These are phyloP conservation scores for Helicoverpa assulta DNA, from an alignment of 2,888 invertebrate genomes.

Conservation along the genomic window DNA sequence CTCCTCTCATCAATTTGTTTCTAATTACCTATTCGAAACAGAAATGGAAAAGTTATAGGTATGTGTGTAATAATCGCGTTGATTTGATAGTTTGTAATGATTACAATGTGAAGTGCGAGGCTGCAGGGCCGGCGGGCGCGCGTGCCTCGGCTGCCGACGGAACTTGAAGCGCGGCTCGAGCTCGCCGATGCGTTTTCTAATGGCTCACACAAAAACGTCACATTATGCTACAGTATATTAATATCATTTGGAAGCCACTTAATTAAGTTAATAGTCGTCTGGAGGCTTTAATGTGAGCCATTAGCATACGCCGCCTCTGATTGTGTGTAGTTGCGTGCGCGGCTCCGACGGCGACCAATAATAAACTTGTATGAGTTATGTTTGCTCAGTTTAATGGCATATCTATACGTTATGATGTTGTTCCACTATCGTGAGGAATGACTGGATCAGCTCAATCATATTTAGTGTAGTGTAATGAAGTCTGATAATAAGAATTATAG, in stretches of 20 bases:
- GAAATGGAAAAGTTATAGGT: no score
- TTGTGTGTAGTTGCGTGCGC: constrained; percentile 49
- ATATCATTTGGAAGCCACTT: constrained; percentile 34
- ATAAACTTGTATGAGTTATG: constrained; percentile 36
- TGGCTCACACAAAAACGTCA: constrained; percentile 32
- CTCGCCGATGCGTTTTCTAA: constrained; percentile 3
- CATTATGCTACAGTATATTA: constrained; percentile 29
- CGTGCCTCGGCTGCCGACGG: constrained; percentile 11
- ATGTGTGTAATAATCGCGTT: no score
- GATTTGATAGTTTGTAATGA: no score
- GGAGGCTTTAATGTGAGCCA: constrained; percentile 40
- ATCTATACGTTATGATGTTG: neutral
- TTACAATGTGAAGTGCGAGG: no score
- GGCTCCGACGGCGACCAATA: constrained; percentile 38
- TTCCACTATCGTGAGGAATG: no score
- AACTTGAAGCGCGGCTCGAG: neutral
- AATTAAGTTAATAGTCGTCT: constrained; percentile 52
- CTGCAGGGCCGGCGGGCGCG: neutral
- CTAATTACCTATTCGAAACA: no score
- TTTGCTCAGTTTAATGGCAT: neutral
- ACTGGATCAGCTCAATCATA: no score
- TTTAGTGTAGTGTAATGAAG: no score
- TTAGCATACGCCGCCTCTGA: constrained; percentile 61
- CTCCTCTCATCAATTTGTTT: no score
- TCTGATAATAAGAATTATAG: no score